These are phyloP conservation scores for Saccostrea echinata DNA, from an alignment of 1,140 invertebrate species.

Conservation along the genomic window DNA sequence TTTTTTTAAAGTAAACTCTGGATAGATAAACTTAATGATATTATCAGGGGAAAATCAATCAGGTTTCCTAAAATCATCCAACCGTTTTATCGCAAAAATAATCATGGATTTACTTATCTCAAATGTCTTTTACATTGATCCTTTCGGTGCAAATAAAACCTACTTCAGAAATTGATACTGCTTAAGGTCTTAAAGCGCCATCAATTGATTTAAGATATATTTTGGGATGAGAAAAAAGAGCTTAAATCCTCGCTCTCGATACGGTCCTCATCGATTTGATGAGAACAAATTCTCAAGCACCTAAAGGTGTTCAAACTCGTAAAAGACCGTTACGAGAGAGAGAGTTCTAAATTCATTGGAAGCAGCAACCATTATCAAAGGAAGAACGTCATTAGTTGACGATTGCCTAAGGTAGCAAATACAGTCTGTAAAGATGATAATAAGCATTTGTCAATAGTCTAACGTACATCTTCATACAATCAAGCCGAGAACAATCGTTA, in stretches of 20 bases:
- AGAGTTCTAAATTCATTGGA: not conserved
- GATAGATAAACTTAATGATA: too few species aligned
- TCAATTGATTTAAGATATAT: constrained; percentile 4
- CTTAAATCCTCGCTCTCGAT: not conserved
- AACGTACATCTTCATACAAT: not conserved
- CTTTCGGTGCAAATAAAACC: not conserved
- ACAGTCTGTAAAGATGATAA: too few species aligned
- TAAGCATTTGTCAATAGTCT: not conserved
- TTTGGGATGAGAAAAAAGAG: not conserved
- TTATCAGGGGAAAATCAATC: not conserved
- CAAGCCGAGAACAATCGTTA: not conserved
- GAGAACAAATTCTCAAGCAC: not conserved
- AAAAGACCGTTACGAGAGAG: not conserved
- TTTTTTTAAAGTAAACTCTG: too few species aligned
- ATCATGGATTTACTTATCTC: not conserved
- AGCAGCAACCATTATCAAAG: not conserved
- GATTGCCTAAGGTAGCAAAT: not conserved
- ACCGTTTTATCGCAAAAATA: too few species aligned
- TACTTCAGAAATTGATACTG: not conserved
- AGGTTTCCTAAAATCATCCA: not conserved
- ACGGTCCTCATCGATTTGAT: not conserved
- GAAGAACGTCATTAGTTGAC: not conserved
- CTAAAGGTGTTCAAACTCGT: not conserved
- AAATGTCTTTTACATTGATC: not conserved
- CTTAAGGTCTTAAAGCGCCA: not conserved